A percentile compares a stretch with the other conserved stretches of the same genome.
These are phyloP conservation scores for Sardina pilchardus DNA, from an alignment of 2,113 vertebrate species.

Conservation along the genomic window DNA sequence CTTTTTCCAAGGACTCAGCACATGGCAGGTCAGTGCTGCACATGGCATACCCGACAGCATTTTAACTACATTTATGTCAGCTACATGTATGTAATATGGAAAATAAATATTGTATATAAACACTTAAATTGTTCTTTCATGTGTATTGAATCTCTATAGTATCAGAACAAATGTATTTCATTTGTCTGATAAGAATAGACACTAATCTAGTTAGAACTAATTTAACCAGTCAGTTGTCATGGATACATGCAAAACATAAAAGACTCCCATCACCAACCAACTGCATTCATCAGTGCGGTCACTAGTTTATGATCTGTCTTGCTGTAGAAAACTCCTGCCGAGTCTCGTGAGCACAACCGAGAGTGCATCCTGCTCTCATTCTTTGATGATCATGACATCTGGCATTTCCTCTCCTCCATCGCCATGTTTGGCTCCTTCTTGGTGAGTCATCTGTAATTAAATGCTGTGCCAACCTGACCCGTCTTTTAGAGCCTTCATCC, in stretches of 20 bases:
- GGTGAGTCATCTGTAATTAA: slow-evolving; percentile 64
- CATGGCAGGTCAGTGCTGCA: slow-evolving; percentile 87
- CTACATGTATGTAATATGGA: not conserved
- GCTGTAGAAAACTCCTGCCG: slow-evolving; percentile 90
- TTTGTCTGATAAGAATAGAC: not conserved
- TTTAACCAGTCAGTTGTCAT: not conserved
- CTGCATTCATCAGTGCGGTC: not conserved
- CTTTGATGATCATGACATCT: slow-evolving; percentile 97
- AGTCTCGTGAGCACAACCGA: slow-evolving; percentile 95
- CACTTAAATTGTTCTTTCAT: not conserved
- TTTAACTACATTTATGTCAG: not conserved
- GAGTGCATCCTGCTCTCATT: slow-evolving; percentile 93
- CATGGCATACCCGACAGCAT: not conserved
- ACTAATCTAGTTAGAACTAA: not conserved
- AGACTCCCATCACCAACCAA: not conserved
- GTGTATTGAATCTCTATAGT: not conserved
- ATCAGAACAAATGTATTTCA: not conserved
- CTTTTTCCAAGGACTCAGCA: slow-evolving; percentile 99
- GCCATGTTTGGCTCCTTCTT: slow-evolving; percentile 98
- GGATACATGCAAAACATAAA: not conserved
- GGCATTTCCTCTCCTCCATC: slow-evolving; percentile 98
- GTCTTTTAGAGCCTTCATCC: not conserved
- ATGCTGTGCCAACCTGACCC: not conserved
- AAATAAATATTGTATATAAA: not conserved
- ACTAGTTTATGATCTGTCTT: not conserved